Conservation (phyloP, 2,888 invertebrate genomes). For the Ashinkailepas kermadecensis region DNA sequence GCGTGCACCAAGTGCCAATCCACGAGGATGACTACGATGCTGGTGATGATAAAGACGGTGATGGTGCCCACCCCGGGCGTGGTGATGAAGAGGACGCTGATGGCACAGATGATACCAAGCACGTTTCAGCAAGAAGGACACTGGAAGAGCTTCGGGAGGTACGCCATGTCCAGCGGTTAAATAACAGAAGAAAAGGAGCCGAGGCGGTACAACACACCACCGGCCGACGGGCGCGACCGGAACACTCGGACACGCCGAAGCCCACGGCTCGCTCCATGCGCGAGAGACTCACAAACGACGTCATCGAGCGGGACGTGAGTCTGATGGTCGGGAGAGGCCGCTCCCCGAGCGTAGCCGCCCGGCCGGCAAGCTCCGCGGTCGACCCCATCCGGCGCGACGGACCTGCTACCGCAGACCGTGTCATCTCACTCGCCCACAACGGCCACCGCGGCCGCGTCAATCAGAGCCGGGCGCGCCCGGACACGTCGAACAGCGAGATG, state of each 20-base stretch:
- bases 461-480: constrained; percentile 48
- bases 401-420: background rate
- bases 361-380: background rate
- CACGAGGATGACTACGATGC: constrained; percentile 37
- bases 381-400: background rate
- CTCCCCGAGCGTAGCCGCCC: background rate
- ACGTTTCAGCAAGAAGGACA: too few species aligned
- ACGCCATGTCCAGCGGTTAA: too few species aligned
- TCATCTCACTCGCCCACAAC: constrained; percentile 38
- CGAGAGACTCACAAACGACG: background rate
- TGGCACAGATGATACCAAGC: too few species aligned
- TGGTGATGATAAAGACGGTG: constrained; percentile 53
- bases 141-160: too few species aligned
- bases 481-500: constrained; percentile 34
- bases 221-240: background rate
- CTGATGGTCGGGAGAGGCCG: constrained; percentile 16
- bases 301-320: constrained; percentile 2
- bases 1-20: too few species aligned
- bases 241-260: too few species aligned
- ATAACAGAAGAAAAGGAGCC: constrained; percentile 32
- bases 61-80: constrained; percentile 36
- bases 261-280: too few species aligned
- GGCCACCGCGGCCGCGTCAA: constrained; percentile 49
- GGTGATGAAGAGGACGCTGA: constrained; percentile 36
- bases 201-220: constrained; percentile 46